Base-by-base conservation (phyloP, 2,113 vertebrate species). In the Benitochromis conjunctus region DNA sequence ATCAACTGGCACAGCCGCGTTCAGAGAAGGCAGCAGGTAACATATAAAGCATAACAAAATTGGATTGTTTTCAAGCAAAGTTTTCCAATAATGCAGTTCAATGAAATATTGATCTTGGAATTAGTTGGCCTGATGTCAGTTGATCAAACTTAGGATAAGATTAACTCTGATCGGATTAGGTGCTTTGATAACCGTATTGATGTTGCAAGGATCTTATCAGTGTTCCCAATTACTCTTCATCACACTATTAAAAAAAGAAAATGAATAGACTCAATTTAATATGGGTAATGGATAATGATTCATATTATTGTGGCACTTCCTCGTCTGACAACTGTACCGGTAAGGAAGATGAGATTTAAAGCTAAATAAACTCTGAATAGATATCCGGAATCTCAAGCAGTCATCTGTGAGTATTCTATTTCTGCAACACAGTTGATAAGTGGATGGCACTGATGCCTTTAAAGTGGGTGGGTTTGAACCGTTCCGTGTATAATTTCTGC, bases 131-230 rank as follows among this genome's bases (percentile, higher is more conserved):
- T 57, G n/a, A 41, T 58, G 87, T 82, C 81, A 83, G 8, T 41
- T 87, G 66, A 92, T 90, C 31, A 87, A 21, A 60, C 26, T 7
- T 19, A 60, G 16, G 80, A 82, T 91, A 71, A 71, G 31, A 85
- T 88, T 58, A 76, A 48, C 43, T 80, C n/a, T 56, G 71, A 51
- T n/a, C 6, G 4, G 71, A n/a, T 86, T 83, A 74, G 34, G 55
- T 34, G 11, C 78, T 90, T 36, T 74, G 78, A 90, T 82, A 19
- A 82, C 18, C 0, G 4, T 26, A 79, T 74, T 66, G 84, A 87
- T 82, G 18, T 31, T 83, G 38, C 26, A 41, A 62, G 13, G 60
- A 69, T 89, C 51, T 74, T 57, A 53, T 77, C 24, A 3, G 46
- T 51, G 46, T 51, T 57, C 84, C 79, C 21, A 82, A 84, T 90